Evolutionary conservation across 2,797 vertebrate species (phyloP), one percentile per base, ranked within the genome.

Genomic region (Lerista edwardsae): DNA sequence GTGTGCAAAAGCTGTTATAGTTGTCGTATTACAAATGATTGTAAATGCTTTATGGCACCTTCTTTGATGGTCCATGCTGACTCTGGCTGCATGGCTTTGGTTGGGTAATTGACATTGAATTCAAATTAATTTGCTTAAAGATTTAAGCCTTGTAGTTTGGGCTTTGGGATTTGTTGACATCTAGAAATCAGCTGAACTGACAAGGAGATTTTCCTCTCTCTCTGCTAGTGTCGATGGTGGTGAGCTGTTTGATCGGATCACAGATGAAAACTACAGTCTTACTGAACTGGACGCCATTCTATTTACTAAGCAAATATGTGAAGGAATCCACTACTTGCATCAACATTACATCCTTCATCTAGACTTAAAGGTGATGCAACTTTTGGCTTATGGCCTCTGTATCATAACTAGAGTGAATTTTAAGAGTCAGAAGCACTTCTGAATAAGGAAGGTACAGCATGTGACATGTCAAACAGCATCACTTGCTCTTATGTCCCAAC

Each of bases 311-410:
- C 97, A 98, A 95, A 97, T 98, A 82, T 98, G 97, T 64, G 97
- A 98, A 90, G 97, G 97, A 6, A 96, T 98, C 21, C 96, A 95
- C 75, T 97, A 98, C 90, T 91, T 98, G 41, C 97, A 98, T 86
- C 97, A 98, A 92, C 97, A 98, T 88, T 98, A 98, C 47, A 97
- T 98, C 79, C 96, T 98, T 12, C 97, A 98, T 87, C 93, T 98
- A 79, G 97, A 98, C 86, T 96, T 98, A 83, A 98, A 98, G 97
- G 97, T 98, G 67, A 69, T 86, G 82, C 93, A 90, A 44, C 5
- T 4, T 36, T 80, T 0, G 68, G 6, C 3, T 71, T 11, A 0
- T 1, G 29, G 6, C 8, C 44, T 10, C 14, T 81, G 34, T 17
- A 21, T 36, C 36, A 3, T 25, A 31, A 51, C 57, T 7, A 6